Conservation (phyloP, 2,113 vertebrate species). For the Pterophyllum scalare region DNA sequence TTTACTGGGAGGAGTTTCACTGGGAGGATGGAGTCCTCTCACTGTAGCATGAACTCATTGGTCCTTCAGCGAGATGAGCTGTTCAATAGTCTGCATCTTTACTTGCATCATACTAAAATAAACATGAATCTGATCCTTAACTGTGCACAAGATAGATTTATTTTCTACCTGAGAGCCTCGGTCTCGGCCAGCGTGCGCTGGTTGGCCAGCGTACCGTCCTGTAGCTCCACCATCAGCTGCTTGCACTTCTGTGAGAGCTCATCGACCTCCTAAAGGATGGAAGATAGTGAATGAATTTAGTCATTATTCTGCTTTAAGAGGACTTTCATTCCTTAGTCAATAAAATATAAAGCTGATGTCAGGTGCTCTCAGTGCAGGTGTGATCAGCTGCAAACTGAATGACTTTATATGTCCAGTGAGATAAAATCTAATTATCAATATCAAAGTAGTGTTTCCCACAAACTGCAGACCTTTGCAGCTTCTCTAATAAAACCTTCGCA, state of each 20-base stretch:
- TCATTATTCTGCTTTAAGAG: neutral
- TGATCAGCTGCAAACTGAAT: neutral
- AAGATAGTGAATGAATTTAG: neutral
- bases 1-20: no score
- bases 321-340: neutral
- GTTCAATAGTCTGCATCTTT: neutral
- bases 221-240: fast-evolving
- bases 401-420: neutral
- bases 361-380: neutral
- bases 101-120: neutral
- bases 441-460: no score
- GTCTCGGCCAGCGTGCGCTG: neutral
- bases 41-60: fast-evolving
- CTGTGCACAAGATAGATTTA: neutral
- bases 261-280: neutral
- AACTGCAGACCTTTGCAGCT: no score
- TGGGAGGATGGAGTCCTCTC: neutral
- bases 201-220: neutral
- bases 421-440: neutral
- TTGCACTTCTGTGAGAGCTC: neutral
- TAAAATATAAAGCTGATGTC: neutral
- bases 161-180: neutral
- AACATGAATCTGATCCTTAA: neutral
- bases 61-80: neutral
- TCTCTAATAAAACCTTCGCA: no score